Evolutionary conservation across 1,140 invertebrate genomes (phyloP), one percentile per base, ranked within the genome.

Genomic region (Drosophila dunni): DNA sequence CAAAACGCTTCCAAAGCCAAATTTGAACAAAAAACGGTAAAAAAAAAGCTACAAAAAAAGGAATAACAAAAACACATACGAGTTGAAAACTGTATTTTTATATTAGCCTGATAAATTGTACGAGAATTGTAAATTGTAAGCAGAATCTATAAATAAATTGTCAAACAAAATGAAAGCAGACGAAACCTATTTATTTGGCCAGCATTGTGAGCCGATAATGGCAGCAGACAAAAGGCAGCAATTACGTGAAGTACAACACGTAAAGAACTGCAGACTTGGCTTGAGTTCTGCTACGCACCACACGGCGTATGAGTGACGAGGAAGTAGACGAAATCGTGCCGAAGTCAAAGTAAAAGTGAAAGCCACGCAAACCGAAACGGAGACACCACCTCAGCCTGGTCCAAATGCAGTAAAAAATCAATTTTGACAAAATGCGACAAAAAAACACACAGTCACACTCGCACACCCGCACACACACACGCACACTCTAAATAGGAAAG

Each of bases 81-180:
- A 78, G 76, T 83, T 77, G 45, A 88, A 88, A 79, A 75, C 76
- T 88, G 83, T 88, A 88, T 88, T 88, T 89, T 88, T 88, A 75
- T 89, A 88, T 88, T 74, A 89, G 83, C 64, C 81, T 79, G 68
- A 69, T 64, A 66, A 70, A 54, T 29, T 77, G 74, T 81, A 81
- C 74, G 51, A 75, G 69, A 74, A 67, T 75, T 68, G 34, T 66
- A 71, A 40, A n/a, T 65, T 71, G 45, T 75, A 75, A 74, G 71
- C 42, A 11, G 17, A 53, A 68, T 45, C 56, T 62, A 74, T 69
- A 44, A 74, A 74, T 69, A 74, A 73, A 73, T 45, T 73, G 70
- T 61, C 33, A 71, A 65, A 20, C 24, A 57, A 66, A 57, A 11
- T 5, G 24, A 7, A 56, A 34, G 3, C 20, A 29, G 10, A 29